These are phyloP conservation scores for Agrilus planipennis DNA, from an alignment of 1,140 invertebrate species.

Conservation along the genomic window DNA sequence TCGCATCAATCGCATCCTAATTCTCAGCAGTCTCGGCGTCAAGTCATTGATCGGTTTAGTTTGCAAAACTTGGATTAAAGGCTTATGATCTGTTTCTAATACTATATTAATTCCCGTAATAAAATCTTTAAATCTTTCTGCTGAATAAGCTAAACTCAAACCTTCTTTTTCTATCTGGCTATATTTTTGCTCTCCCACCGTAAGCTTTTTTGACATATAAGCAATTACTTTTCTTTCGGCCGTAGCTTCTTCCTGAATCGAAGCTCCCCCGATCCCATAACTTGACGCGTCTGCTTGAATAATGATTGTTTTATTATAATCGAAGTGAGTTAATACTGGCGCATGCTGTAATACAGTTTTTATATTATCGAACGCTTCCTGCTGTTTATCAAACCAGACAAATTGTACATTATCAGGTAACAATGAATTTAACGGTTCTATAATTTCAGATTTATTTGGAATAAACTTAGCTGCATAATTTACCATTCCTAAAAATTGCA, in stretches of 20 bases:
- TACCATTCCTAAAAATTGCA: conserved; percentile 12
- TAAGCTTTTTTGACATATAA: no score
- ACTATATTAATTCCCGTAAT: no score
- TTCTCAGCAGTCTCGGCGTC: conserved; percentile 30
- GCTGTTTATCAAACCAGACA: conserved; percentile 12
- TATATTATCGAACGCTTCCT: conserved; percentile 10
- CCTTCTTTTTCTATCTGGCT: no score
- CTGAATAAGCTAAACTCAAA: no score
- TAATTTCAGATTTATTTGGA: conserved; percentile 14
- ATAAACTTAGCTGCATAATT: conserved; percentile 21
- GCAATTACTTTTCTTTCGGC: no score
- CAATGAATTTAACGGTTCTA: conserved; percentile 17
- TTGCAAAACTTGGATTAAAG: conserved; percentile 18
- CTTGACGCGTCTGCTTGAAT: conserved; percentile 11
- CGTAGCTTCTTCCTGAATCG: no score
- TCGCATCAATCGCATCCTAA: conserved; percentile 28
- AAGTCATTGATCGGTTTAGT: conserved; percentile 27
- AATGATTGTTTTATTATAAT: conserved; percentile 7
- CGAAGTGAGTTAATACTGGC: conserved; percentile 13
- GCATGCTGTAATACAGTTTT: conserved; percentile 12
- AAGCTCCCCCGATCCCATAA: no score
- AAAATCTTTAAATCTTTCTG: no score
- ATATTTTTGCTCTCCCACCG: no score
- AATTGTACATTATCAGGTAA: conserved; percentile 13
- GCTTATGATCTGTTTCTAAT: no score